Evolutionary conservation across 1,140 invertebrate species (phyloP), one percentile per base, ranked within the genome.

Genomic region (Microplitis mediator): DNA sequence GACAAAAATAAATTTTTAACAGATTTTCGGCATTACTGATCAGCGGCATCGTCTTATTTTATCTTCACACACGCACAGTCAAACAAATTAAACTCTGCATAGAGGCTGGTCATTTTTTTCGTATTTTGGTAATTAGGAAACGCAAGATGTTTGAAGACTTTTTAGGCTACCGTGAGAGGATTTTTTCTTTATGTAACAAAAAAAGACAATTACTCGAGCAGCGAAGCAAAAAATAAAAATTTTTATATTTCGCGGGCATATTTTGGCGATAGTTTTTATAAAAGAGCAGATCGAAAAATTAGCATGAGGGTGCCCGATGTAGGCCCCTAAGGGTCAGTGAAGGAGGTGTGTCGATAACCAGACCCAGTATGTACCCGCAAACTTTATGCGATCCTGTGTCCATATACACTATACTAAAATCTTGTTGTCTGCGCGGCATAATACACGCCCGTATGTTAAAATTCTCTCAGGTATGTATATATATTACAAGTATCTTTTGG

Each of bases 11-110:
- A 34, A 45, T 9, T 45, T 45, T 45, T 39, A 31, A 34, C 67
- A 71, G 73, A 58, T 76, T 68, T 75, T 78, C 73, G 61, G 34
- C 72, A 51, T 60, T n/a, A 60, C 67, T 69, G 67, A 69, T 45
- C 39, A 45, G 58, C 31, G 34, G 32, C 35, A 60, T 60, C 16
- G 31, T 31, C 11, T 39, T 45, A 8, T 23, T 69, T 56, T 11
- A 35, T 6, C 8, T 45, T 16, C 9, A n/a, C 36, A 54, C 34
- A 9, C 8, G 14, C 45, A 54, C 50, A n/a, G 11, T 56, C 13
- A 8, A 16, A 13, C 23, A 34, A 58, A 69, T 11, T 13, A 11
- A 35, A 16, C 60, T 31, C 60, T 60, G 45, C 6, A 58, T 60
- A 9, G 60, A 60, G 5, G 14, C 54, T 69, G 9, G 32, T 69